A percentile compares a stretch with the other conserved stretches of the same genome.
phyloP scores from a whole-genome alignment of 2,888 invertebrate genomes.

The Eupithecia inturbata region DNA sequence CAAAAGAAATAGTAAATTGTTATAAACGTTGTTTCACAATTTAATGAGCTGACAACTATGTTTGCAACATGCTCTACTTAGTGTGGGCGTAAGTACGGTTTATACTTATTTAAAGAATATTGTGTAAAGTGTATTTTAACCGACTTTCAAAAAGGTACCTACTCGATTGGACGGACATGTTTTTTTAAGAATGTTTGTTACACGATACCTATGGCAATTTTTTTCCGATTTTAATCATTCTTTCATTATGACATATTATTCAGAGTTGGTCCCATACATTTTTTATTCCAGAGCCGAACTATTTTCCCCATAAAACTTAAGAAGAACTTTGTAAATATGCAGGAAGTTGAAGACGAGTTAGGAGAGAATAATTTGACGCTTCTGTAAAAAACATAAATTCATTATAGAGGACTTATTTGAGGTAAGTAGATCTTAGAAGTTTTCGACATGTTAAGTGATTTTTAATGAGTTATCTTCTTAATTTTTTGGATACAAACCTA shows the following conservation, averaged over 20 bases:
- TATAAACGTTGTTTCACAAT: slow-evolving; percentile 8
- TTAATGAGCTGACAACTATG: slow-evolving; percentile 37
- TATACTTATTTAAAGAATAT: slow-evolving; percentile 7
- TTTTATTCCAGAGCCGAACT: not conserved
- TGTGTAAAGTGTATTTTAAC: not conserved
- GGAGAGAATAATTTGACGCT: not conserved
- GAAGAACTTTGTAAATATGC: not conserved
- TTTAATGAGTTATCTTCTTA: too few species aligned
- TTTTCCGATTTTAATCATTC: not conserved
- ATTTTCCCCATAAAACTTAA: not conserved
- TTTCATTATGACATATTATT: not conserved
- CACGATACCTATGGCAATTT: not conserved
- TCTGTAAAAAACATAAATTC: not conserved
- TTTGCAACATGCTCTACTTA: slow-evolving; percentile 50
- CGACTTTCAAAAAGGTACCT: not conserved
- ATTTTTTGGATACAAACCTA: too few species aligned
- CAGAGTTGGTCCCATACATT: not conserved
- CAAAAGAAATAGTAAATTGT: slow-evolving; percentile 20
- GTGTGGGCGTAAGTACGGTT: not conserved
- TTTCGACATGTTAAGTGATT: not conserved
- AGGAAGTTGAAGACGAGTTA: not conserved
- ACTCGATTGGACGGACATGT: not conserved
- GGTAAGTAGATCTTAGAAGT: not conserved
- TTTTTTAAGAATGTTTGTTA: not conserved
- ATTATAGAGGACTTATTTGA: not conserved